Percentiles rank a stretch among this genome's conserved stretches.
These are phyloP conservation scores for Musca vetustissima DNA, from an alignment of 1,140 invertebrate genomes.

Conservation along the genomic window DNA sequence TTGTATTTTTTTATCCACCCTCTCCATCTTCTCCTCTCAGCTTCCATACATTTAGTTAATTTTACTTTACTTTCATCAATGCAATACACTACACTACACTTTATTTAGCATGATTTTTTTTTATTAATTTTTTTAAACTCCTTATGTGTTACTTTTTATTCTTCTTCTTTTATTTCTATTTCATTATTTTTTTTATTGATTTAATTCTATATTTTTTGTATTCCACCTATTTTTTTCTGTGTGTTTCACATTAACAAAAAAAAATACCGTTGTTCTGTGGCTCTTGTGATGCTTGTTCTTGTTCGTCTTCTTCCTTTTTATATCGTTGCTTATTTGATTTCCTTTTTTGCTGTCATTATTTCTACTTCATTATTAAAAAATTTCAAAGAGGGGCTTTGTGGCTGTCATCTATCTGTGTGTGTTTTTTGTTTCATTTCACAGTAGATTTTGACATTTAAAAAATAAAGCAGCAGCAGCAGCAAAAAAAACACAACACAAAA, in stretches of 20 bases:
- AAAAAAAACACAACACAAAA: too few relatives aligned
- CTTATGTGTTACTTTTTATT: too few relatives aligned
- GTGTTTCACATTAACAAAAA: not conserved
- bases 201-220: not conserved
- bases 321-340: not conserved
- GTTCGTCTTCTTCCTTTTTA: not conserved
- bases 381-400: not conserved
- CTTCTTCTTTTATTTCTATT: not conserved
- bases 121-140: too few relatives aligned
- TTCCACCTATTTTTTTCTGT: not conserved
- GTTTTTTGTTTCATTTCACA: too few relatives aligned
- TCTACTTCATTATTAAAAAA: conserved; percentile 2
- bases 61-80: too few relatives aligned
- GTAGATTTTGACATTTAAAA: too few relatives aligned
- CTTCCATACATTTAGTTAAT: too few relatives aligned
- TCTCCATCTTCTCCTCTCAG: too few relatives aligned
- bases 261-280: conserved; percentile 12
- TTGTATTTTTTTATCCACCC: too few relatives aligned
- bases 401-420: not conserved
- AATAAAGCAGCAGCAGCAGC: too few relatives aligned
- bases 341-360: not conserved
- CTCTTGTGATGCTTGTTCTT: not conserved
- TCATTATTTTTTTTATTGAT: not conserved
- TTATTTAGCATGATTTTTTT: too few relatives aligned
- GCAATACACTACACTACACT: too few relatives aligned